Percentiles rank a stretch among this genome's conserved stretches.
These are phyloP conservation scores for Leptinotarsa juncta DNA, from an alignment of 2,888 invertebrate species.

Conservation along the genomic window DNA sequence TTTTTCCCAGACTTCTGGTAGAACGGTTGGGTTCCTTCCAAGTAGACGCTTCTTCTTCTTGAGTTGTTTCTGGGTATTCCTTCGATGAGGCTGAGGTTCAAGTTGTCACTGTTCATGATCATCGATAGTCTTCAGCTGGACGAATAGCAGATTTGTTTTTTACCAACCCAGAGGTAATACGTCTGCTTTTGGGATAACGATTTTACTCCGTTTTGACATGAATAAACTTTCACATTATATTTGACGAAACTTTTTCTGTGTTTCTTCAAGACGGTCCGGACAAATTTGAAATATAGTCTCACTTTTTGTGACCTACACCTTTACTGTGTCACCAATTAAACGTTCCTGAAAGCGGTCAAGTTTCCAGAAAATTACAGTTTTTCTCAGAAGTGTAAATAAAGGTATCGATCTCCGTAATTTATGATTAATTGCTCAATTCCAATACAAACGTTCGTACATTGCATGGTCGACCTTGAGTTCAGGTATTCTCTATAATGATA, in stretches of 20 bases:
- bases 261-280: background rate
- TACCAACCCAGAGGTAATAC: too few relatives aligned
- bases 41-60: conserved; percentile 54
- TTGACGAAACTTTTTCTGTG: background rate
- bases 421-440: conserved; percentile 19
- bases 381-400: conserved; percentile 19
- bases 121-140: background rate
- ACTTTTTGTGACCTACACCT: conserved; percentile 33
- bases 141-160: background rate
- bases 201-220: too few relatives aligned
- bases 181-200: background rate
- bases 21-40: conserved; percentile 55
- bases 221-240: too few relatives aligned
- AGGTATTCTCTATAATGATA: too few relatives aligned
- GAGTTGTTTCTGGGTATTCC: conserved; percentile 29
- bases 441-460: background rate
- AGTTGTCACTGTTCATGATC: conserved; percentile 44
- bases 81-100: conserved; percentile 44
- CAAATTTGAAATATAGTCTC: conserved; percentile 29
- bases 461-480: background rate
- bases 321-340: conserved; percentile 21
- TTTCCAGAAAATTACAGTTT: conserved; percentile 31
- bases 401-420: conserved; percentile 20
- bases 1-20: conserved; percentile 44
- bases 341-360: conserved; percentile 32